A percentile compares a stretch with the other conserved stretches of the same genome.
Evolutionary conservation across 2,113 vertebrate species (phyloP).

Genomic region (Marmota monax): DNA sequence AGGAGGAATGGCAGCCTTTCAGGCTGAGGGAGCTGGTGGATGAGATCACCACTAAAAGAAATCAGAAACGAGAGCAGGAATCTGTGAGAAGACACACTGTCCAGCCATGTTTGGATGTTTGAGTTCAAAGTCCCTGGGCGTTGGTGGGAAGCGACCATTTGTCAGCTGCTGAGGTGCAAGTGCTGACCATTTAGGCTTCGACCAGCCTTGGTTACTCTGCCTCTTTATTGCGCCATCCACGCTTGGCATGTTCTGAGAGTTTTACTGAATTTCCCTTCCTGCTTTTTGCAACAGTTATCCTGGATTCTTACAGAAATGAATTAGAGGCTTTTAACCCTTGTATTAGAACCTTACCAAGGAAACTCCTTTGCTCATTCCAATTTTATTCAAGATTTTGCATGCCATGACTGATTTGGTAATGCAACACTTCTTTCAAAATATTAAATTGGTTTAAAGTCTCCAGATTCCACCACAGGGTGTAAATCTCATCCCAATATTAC

Average conservation of each 20-base stretch:
- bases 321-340: not conserved
- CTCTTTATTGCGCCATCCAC: not conserved
- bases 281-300: not conserved
- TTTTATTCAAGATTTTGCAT: conserved; percentile 19
- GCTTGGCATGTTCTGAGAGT: not conserved
- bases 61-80: not conserved
- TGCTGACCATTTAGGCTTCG: not conserved
- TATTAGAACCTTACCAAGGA: not conserved
- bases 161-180: not conserved
- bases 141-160: not conserved
- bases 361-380: not conserved
- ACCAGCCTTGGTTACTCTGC: not conserved
- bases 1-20: not conserved
- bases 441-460: not conserved
- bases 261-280: not conserved
- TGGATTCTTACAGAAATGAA: conserved; percentile 39
- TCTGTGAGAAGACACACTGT: not conserved
- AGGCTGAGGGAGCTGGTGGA: not conserved
- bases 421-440: not conserved
- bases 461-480: not conserved
- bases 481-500: not conserved
- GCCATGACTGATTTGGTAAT: not conserved
- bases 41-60: not conserved
- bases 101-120: not conserved
- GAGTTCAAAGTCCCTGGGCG: not conserved